Evolutionary conservation across 2,888 invertebrate genomes (phyloP), one percentile per base, ranked within the genome.

Genomic region (Heliconius aoede): DNA sequence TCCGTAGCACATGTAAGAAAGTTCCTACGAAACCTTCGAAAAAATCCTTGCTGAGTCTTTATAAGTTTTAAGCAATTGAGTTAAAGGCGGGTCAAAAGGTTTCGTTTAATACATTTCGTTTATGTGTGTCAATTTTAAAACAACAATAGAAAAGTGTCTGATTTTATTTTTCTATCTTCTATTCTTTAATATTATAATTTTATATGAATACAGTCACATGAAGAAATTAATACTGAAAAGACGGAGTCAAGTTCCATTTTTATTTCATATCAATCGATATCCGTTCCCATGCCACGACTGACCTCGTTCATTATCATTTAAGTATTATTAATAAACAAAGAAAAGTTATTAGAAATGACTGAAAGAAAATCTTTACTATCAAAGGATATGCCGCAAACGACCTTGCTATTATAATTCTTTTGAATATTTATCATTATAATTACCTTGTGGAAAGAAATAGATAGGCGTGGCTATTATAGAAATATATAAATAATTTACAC

Each of bases 361-460:
- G 15, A 55, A 36, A 60, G 24, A 72, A 51, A 60, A 71, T 32
- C 36, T 26, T 60, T 36, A 72, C 18, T n/a, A 26, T 72, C 60
- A 72, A 72, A 11, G 72, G 36, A 21, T 58, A 36, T 26, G 26
- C 24, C 21, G 1, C n/a, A n/a, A 30, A 72, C 36, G 11, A 72
- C 60, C 60, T 72, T 60, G 26, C 36, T 13, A 30, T 51, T 68
- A 26, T 15, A 26, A 21, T 40, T 40, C 15, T 36, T 32, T 28
- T 26, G 11, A 32, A 60, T 26, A 72, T 36, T 72, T 60, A n/a
- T 60, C 24, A 72, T 21, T 26, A 40, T 72, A n/a, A 55, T 32
- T 36, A 32, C 26, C 60, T 61, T 21, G 61, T 72, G 2, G 26
- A 72, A 72, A 72, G 72, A 72, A 32, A 72, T 71, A 71, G 36